Base-by-base conservation (phyloP, 2,888 invertebrate genomes). In the Drepana falcataria region DNA sequence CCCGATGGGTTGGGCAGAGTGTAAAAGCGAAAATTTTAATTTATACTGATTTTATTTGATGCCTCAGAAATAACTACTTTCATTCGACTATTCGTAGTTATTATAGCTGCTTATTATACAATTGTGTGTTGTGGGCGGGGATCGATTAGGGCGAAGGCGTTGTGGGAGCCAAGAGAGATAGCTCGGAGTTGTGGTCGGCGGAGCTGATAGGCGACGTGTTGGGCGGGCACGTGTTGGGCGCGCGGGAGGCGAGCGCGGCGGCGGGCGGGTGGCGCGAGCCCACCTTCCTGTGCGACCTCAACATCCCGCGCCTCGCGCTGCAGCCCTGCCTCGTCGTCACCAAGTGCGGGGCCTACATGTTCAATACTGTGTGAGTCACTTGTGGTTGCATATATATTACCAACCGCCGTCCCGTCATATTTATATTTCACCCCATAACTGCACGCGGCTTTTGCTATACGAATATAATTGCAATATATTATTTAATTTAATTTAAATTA, bases 301-400 rank as follows among this genome's bases (percentile, higher is more conserved):
- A 88, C 54, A 64, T 91, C 52, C 91, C 91, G 1, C 70, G 91
- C 37, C 90, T 91, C 55, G 72, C 70, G 6, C 61, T 92, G 3
- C 91, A 92, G 58, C 81, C 88, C 0, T 93, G 93, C 64, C 77
- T 93, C 1, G 73, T 94, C 4, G 81, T 94, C 33, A 93, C 93
- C 2, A 87, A 85, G 37, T 78, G 83, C 53, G 92, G 92, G 21
- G 92, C 92, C 37, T 94, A 93, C 67, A 83, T 93, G 53, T 73
- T 93, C 52, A 89, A 84, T 55, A 91, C 91, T 55, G 84, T 88
- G 91, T 91, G 72, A 87, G 90, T 2, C 3, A 2, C 7, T 9
- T 21, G 21, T 21, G 21, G 21, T 21, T 2, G n/a, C 2, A 6
- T 47, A 34, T 35, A 2, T 48, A 33, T 9, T 6, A 40, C 4